Evolutionary conservation across 2,888 invertebrate species (phyloP).

Genomic region (Sarcophaga variegata): DNA sequence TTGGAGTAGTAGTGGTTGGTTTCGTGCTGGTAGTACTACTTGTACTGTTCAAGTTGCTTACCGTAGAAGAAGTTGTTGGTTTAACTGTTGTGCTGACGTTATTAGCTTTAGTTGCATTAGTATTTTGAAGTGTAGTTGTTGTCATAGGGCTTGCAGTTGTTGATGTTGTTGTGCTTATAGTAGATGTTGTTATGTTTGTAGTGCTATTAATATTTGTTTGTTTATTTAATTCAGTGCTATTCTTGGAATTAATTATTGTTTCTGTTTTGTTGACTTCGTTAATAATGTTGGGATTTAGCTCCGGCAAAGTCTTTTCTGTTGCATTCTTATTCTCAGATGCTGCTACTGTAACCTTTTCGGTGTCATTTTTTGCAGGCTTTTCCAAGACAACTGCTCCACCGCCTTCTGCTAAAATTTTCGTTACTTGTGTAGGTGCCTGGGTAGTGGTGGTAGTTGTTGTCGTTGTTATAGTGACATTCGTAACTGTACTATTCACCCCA

Average conservation of each 20-base stretch:
- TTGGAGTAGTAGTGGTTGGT: slow-evolving; percentile 61
- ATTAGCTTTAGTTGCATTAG: slow-evolving; percentile 16
- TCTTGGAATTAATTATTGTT: neutral
- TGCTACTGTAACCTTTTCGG: neutral
- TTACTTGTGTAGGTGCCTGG: neutral
- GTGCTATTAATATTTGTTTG: neutral
- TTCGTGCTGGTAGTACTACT: neutral
- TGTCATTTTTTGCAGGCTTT: slow-evolving; percentile 22
- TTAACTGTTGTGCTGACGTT: neutral
- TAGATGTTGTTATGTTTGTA: slow-evolving; percentile 2
- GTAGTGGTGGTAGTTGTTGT: neutral
- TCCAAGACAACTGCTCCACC: slow-evolving; percentile 17
- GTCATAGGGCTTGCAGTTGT: neutral
- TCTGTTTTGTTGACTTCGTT: neutral
- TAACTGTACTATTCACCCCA: neutral
- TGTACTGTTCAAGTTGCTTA: neutral
- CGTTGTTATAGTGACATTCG: neutral
- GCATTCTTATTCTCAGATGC: neutral
- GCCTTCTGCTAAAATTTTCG: slow-evolving; percentile 24
- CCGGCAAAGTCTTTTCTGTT: neutral
- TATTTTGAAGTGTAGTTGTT: neutral
- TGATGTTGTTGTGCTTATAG: neutral
- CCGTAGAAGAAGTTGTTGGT: neutral
- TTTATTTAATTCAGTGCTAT: neutral
- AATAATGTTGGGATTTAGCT: neutral